phyloP scores from a whole-genome alignment of 2,113 vertebrate species.

The Amphilophus citrinellus region DNA sequence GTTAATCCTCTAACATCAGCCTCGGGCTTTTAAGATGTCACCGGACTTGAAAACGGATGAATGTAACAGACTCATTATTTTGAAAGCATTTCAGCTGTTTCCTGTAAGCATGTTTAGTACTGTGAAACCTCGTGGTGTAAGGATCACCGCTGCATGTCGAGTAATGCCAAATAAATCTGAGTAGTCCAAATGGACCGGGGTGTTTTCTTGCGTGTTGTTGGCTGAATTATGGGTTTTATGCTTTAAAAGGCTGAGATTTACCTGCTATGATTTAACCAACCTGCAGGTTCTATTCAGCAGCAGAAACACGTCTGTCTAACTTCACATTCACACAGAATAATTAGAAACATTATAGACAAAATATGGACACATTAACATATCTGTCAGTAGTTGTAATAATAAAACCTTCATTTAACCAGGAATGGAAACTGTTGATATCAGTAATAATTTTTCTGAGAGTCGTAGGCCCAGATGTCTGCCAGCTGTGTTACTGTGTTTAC shows the following conservation, averaged over 20 bases:
- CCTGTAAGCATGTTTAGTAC: constrained; percentile 78
- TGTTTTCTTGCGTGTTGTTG: constrained; percentile 7
- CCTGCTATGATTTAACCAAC: too few relatives aligned
- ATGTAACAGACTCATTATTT: constrained; percentile 56
- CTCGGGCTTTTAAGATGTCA: constrained; percentile 9
- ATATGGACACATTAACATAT: neutral
- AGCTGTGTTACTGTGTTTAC: too few relatives aligned
- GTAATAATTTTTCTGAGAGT: neutral
- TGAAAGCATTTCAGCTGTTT: constrained; percentile 56
- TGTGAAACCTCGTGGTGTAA: constrained; percentile 72
- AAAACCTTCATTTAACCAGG: neutral
- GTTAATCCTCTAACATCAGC: constrained; percentile 18
- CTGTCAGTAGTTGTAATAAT: accelerated
- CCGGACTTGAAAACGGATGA: constrained; percentile 53
- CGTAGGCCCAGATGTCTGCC: neutral
- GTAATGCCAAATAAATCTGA: constrained; percentile 77
- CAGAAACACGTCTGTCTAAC: neutral
- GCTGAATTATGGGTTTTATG: neutral
- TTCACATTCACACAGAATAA: neutral
- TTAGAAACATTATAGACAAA: neutral
- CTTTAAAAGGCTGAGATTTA: neutral
- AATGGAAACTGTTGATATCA: neutral
- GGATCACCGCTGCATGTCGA: constrained; percentile 78
- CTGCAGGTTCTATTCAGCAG: too few relatives aligned
- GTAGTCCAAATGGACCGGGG: constrained; percentile 34